A percentile compares a stretch with the other conserved stretches of the same genome.
phyloP scores from a whole-genome alignment of 2,797 vertebrate species.

The Hippopotamyrus pictus region DNA sequence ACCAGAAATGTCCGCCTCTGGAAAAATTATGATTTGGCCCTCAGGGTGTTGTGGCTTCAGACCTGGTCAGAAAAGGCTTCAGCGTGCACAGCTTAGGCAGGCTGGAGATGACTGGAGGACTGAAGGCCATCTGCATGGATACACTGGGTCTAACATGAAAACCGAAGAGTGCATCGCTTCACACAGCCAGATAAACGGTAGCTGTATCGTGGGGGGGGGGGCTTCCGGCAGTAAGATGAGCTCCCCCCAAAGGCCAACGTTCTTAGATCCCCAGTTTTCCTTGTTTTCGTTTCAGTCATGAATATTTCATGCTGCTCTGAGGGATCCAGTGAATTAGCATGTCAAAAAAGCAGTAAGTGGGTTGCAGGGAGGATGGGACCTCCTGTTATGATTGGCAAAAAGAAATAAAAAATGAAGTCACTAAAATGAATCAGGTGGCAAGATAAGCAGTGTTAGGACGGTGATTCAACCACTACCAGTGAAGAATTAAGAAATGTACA shows the following conservation, averaged over 20 bases:
- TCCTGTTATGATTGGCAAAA: not conserved
- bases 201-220: not conserved
- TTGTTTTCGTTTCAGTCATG: slow-evolving; percentile 9
- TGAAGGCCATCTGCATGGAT: not conserved
- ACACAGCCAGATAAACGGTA: not conserved
- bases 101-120: not conserved
- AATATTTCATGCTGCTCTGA: slow-evolving; percentile 18
- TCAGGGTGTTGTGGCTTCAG: not conserved
- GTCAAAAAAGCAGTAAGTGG: not conserved
- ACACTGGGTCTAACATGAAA: not conserved
- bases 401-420: not conserved
- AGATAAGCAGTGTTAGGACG: not conserved
- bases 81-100: not conserved
- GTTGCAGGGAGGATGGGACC: not conserved
- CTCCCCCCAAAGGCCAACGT: not conserved
- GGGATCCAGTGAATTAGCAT: slow-evolving; percentile 25
- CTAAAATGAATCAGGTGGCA: not conserved
- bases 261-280: slow-evolving; percentile 1
- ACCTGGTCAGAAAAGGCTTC: not conserved
- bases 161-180: not conserved
- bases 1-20: too few relatives aligned
- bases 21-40: not conserved
- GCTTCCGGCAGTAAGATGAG: not conserved
- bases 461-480: not conserved
- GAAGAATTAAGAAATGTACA: not conserved